These are phyloP conservation scores for Stegastes partitus DNA, from an alignment of 2,113 vertebrate genomes.

Conservation along the genomic window DNA sequence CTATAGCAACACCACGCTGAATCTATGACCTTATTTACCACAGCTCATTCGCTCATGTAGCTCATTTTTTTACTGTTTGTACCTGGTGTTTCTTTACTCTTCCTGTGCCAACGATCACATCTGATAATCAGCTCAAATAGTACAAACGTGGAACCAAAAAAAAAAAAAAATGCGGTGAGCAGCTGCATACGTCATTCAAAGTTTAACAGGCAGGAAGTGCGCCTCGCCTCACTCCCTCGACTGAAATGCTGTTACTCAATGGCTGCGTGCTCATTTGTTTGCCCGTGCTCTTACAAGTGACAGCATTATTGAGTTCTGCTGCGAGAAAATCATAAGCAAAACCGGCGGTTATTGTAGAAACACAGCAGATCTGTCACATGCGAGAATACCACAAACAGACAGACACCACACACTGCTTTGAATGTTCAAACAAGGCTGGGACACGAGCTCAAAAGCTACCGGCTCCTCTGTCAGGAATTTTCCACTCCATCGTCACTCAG, in stretches of 20 bases:
- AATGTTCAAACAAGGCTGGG: conserved; percentile 61
- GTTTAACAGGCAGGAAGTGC: conserved; percentile 67
- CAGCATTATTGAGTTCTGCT: neutral
- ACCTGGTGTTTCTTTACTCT: conserved; percentile 40
- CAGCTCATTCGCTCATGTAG: neutral
- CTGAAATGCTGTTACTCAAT: conserved; percentile 18
- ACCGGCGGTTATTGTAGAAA: neutral
- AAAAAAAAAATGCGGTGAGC: conserved; percentile 59
- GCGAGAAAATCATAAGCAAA: neutral
- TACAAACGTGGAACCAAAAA: conserved; percentile 43
- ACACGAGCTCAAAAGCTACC: conserved; percentile 23
- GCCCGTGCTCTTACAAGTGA: neutral
- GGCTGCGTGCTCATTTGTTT: neutral
- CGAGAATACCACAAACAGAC: neutral
- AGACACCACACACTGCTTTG: conserved; percentile 26
- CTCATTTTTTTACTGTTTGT: conserved; percentile 26
- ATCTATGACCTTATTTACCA: neutral
- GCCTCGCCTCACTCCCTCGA: conserved; percentile 5
- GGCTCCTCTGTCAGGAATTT: conserved; percentile 59
- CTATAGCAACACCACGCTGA: neutral
- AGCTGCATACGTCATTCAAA: conserved; percentile 50
- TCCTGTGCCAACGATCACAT: conserved; percentile 47
- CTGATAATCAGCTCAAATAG: conserved; percentile 43
- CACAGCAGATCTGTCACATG: conserved; percentile 28
- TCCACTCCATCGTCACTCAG: conserved; percentile 56